Evolutionary conservation across 2,888 invertebrate genomes (phyloP).

Genomic region (Belgica antarctica): DNA sequence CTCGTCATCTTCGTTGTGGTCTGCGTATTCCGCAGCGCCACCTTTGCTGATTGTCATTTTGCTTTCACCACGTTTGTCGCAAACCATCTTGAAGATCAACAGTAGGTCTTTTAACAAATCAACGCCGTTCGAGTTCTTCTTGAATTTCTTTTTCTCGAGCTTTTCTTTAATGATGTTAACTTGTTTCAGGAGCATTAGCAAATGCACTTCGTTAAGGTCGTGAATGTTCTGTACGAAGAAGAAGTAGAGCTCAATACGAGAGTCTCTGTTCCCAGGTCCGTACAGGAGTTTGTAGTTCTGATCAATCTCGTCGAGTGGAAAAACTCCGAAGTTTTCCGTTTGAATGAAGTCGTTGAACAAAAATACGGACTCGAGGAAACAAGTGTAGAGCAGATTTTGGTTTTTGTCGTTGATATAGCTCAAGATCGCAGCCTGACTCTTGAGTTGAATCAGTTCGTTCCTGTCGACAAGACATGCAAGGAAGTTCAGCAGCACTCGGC

Average conservation of each 20-base stretch:
- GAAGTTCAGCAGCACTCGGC: constrained; percentile 28
- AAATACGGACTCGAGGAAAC: constrained; percentile 35
- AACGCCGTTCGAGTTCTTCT: constrained; percentile 19
- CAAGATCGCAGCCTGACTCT: constrained; percentile 36
- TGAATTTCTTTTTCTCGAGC: constrained; percentile 33
- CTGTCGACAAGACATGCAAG: constrained; percentile 41
- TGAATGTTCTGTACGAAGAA: constrained; percentile 36
- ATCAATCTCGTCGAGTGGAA: constrained; percentile 42
- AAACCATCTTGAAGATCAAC: constrained; percentile 36
- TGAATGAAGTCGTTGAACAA: constrained; percentile 39
- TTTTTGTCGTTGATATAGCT: constrained; percentile 38
- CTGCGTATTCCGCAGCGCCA: background rate
- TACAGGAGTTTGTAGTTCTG: background rate
- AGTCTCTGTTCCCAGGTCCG: constrained; percentile 15
- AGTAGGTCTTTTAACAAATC: constrained; percentile 32
- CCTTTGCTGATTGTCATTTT: constrained; percentile 32
- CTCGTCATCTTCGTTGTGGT: constrained; percentile 13
- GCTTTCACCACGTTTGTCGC: constrained; percentile 36
- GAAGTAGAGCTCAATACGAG: constrained; percentile 11
- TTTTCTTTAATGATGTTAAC: constrained; percentile 22
- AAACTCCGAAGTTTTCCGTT: constrained; percentile 35
- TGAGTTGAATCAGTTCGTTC: constrained; percentile 34
- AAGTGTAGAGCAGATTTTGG: constrained; percentile 37
- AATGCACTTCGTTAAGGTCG: constrained; percentile 35
- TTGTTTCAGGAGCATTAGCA: constrained; percentile 36